Evolutionary conservation across 2,888 invertebrate genomes (phyloP), one percentile per base, ranked within the genome.

Genomic region (Ormyrus pomaceus): DNA sequence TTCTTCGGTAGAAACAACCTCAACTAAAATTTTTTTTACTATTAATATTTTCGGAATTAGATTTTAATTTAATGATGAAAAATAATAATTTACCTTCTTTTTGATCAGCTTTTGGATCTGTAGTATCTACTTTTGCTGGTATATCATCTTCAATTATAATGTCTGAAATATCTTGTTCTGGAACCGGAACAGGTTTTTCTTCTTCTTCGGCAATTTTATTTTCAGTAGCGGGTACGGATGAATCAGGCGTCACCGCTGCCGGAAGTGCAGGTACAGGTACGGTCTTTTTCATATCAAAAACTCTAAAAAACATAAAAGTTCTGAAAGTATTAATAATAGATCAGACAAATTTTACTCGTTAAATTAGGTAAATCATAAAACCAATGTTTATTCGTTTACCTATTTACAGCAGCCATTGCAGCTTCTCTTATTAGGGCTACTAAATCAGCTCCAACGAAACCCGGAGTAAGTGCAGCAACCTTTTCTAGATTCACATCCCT

Each of bases 391-490:
- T 34, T 34, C 34, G 45, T 50, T 82, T 85, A 92, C 92, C 95
- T 93, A 87, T 96, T 95, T 0, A 98, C 95, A 64, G 98, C 98
- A 84, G 94, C 94, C 89, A 97, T 95, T 9, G 97, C 96, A 2
- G 99, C 97, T 91, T 98, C 97, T 82, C 96, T 93, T 0, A 96
- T 94, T 74, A 99, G 92, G 0, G 97, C 95, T 89, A 95, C 93
- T 84, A 99, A 92, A 93, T 99, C 98, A 5, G 97, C 98, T 11
- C 98, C 99, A 55, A 99, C 99, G 92, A 95, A 99, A 0, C 99
- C 99, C 0, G 99, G 99, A 7, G 98, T 98, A 71, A 95, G 92
- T 86, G 95, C 94, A 46, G 98, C 97, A 82, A 99, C 91, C 70
- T 92, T 91, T 77, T 93, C 92, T 87, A 95, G 94, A 89, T 95